These are phyloP conservation scores for Euborellia annulipes DNA, from an alignment of 1,140 invertebrate genomes.

Conservation along the genomic window DNA sequence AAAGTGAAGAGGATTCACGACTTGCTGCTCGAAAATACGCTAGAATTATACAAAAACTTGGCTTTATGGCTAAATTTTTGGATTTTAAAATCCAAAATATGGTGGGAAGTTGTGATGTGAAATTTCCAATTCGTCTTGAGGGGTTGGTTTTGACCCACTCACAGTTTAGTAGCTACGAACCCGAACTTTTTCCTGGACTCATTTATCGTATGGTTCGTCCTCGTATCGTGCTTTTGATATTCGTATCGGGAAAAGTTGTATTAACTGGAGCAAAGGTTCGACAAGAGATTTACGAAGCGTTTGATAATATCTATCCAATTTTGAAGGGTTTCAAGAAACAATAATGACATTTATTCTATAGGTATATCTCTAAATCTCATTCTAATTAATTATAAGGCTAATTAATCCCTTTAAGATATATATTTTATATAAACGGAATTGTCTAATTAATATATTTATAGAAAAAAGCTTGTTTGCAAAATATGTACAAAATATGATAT, in stretches of 20 bases:
- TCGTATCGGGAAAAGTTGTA: constrained; percentile 98
- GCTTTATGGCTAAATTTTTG: constrained; percentile 94
- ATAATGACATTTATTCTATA: no score
- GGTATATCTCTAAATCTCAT: no score
- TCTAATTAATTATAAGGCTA: no score
- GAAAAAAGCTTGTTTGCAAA: no score
- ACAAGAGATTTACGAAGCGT: constrained; percentile 97
- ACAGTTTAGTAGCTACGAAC: constrained; percentile 93
- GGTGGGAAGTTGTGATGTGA: constrained; percentile 99
- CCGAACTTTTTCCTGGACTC: constrained; percentile 90
- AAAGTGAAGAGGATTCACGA: constrained; percentile 95
- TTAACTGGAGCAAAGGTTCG: constrained; percentile 93
- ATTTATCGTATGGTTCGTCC: constrained; percentile 99
- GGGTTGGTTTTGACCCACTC: constrained; percentile 90
- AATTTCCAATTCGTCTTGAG: constrained; percentile 96
- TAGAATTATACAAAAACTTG: constrained; percentile 96
- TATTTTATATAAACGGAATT: no score
- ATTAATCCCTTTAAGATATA: no score
- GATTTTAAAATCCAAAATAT: constrained; percentile 99
- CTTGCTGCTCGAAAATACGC: constrained; percentile 97
- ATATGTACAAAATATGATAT: no score
- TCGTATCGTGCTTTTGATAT: constrained; percentile 93
- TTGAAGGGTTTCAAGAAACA: constrained; percentile 96
- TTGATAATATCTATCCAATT: constrained; percentile 99
- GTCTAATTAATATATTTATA: no score